Evolutionary conservation across 2,888 invertebrate genomes (phyloP), one percentile per base, ranked within the genome.

Genomic region (Oconnorella tubifera): DNA sequence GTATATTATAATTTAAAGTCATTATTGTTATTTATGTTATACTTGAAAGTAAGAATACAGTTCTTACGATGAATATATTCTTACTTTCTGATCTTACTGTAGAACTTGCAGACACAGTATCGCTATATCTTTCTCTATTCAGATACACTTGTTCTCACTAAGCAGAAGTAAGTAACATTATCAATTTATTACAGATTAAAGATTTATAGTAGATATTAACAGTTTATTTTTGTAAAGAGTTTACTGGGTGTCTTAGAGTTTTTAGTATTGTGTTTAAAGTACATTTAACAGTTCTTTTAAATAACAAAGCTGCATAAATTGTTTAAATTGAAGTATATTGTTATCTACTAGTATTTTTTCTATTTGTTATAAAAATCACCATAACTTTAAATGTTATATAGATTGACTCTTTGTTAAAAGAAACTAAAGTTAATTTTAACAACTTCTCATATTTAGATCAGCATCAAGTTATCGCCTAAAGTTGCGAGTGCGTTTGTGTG

Each of bases 401-500:
- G n/a, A 40, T 40, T 40, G 10, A 40, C 40, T 40, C 40, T 40
- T 40, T 14, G 40, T 40, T 40, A 14, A 19, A 40, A 14, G 40
- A 40, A n/a, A n/a, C n/a, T n/a, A n/a, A n/a, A n/a, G n/a, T n/a
- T n/a, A n/a, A n/a, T n/a, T n/a, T n/a, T n/a, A n/a, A n/a, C n/a
- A n/a, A n/a, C n/a, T n/a, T n/a, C n/a, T n/a, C n/a, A 19, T 40
- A 19, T 40, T 40, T 31, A 60, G 50, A 23, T 50, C 49, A 14
- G 3, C 50, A 14, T n/a, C 27, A 25, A 64, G 48, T 40, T 62
- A 58, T 33, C 57, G 51, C 2, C 27, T 58, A 27, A 62, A 62
- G 33, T 48, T 62, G 23, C 55, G 53, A 33, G 31, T 65, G 19
- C 56, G 56, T 1, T 51, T 66, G 2, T 62, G 56, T 56, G 68